Evolutionary conservation across 2,113 vertebrate genomes (phyloP).

Genomic region (Mus musculus): DNA sequence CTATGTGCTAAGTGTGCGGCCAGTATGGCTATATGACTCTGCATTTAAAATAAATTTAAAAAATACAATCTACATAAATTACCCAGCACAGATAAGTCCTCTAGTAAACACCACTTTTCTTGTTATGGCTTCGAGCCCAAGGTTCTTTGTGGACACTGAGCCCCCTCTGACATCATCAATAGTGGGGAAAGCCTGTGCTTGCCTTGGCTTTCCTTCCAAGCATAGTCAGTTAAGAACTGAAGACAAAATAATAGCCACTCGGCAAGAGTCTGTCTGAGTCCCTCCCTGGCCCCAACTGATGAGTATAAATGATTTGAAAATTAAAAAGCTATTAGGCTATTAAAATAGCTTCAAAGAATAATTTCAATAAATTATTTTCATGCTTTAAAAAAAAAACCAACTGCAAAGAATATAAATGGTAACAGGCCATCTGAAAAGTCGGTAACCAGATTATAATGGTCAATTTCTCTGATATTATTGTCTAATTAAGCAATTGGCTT

Average conservation of each 20-base stretch:
- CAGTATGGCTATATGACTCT: not conserved
- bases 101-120: slow-evolving; percentile 28
- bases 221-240: slow-evolving; percentile 54
- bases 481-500: slow-evolving; percentile 82
- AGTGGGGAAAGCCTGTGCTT: not conserved
- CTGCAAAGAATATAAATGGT: slow-evolving; percentile 76
- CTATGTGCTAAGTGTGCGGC: not conserved
- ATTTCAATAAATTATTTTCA: slow-evolving; percentile 79
- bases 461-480: slow-evolving; percentile 79
- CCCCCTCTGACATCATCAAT: slow-evolving; percentile 25
- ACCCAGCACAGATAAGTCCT: not conserved
- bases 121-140: not conserved
- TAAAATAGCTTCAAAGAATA: slow-evolving; percentile 82
- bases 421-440: slow-evolving; percentile 81
- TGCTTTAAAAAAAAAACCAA: slow-evolving; percentile 76
- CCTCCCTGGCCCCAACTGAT: slow-evolving; percentile 73
- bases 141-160: slow-evolving; percentile 17
- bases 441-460: slow-evolving; percentile 81
- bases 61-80: not conserved
- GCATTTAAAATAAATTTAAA: not conserved
- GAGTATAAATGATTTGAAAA: slow-evolving; percentile 79
- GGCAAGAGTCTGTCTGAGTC: slow-evolving; percentile 65
- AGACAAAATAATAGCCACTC: slow-evolving; percentile 34
- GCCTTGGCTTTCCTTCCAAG: slow-evolving; percentile 34
- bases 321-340: slow-evolving; percentile 83